These are phyloP conservation scores for Argyrosomus regius DNA, from an alignment of 2,797 vertebrate species.

Conservation along the genomic window DNA sequence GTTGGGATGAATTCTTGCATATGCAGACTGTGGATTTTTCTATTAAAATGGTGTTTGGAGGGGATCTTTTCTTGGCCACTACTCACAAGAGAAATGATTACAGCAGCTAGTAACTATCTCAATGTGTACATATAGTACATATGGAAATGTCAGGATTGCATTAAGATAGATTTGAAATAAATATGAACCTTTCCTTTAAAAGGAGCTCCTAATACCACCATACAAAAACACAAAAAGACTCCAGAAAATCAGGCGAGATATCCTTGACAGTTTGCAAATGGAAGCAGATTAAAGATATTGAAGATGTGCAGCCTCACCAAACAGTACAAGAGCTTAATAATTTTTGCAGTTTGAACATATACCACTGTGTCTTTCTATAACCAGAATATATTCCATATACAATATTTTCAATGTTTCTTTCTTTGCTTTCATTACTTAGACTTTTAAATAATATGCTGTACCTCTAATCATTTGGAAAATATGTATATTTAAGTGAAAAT, in stretches of 20 bases:
- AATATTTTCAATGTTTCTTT: background rate
- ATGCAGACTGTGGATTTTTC: slow-evolving; percentile 2
- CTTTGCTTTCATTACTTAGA: slow-evolving; percentile 17
- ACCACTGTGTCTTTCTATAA: slow-evolving; percentile 4
- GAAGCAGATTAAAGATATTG: slow-evolving; percentile 51
- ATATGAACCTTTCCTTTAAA: slow-evolving; percentile 25
- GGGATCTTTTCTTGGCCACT: background rate
- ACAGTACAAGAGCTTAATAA: slow-evolving; percentile 26
- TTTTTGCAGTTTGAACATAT: slow-evolving; percentile 13
- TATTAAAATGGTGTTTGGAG: slow-evolving; percentile 4
- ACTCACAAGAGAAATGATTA: slow-evolving; percentile 8
- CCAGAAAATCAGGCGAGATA: slow-evolving; percentile 40
- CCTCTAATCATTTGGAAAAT: slow-evolving; percentile 48
- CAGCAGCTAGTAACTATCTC: slow-evolving; percentile 15
- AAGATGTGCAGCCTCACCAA: slow-evolving; percentile 8
- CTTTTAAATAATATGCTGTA: slow-evolving; percentile 16
- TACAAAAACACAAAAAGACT: slow-evolving; percentile 7
- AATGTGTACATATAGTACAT: background rate
- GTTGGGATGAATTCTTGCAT: too few relatives aligned
- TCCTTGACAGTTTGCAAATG: slow-evolving; percentile 57
- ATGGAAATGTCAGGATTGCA: slow-evolving; percentile 22
- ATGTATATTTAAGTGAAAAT: slow-evolving; percentile 35
- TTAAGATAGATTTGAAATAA: slow-evolving; percentile 20
- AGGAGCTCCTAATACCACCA: slow-evolving; percentile 21
- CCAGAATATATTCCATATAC: background rate